These are phyloP conservation scores for Grus americana DNA, from an alignment of 2,113 vertebrate species.

Conservation along the genomic window DNA sequence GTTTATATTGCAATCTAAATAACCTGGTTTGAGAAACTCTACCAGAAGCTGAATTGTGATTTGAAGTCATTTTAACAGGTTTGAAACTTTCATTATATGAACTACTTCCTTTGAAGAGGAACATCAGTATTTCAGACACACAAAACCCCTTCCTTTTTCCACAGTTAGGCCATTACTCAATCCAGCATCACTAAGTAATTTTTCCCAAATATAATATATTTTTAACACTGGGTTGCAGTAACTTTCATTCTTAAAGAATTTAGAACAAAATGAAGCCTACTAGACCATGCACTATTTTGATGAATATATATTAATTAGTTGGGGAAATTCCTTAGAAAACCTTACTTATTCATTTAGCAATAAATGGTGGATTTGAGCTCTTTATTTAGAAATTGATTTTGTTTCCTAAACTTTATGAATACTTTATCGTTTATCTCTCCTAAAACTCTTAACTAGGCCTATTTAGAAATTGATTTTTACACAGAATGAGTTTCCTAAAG, in stretches of 20 bases:
- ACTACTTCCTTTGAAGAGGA: neutral
- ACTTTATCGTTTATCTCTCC: neutral
- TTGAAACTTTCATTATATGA: slow-evolving; percentile 14
- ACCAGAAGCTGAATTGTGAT: neutral
- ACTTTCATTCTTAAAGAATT: neutral
- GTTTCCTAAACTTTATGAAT: neutral
- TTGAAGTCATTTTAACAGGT: neutral
- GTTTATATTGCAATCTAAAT: neutral
- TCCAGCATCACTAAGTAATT: neutral
- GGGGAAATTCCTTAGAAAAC: neutral
- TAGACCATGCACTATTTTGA: neutral
- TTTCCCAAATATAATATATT: neutral
- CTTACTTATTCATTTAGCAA: neutral
- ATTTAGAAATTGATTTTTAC: neutral
- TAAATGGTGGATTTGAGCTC: neutral
- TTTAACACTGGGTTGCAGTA: neutral
- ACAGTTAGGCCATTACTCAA: neutral
- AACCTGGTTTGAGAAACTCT: neutral
- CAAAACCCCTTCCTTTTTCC: neutral
- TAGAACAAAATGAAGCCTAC: neutral
- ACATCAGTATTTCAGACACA: neutral
- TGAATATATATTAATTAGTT: neutral
- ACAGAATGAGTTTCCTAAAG: neutral
- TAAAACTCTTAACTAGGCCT: neutral
- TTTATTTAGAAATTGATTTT: neutral